Conservation (phyloP, 2,888 invertebrate species). For the Macrophya alboannulata region DNA sequence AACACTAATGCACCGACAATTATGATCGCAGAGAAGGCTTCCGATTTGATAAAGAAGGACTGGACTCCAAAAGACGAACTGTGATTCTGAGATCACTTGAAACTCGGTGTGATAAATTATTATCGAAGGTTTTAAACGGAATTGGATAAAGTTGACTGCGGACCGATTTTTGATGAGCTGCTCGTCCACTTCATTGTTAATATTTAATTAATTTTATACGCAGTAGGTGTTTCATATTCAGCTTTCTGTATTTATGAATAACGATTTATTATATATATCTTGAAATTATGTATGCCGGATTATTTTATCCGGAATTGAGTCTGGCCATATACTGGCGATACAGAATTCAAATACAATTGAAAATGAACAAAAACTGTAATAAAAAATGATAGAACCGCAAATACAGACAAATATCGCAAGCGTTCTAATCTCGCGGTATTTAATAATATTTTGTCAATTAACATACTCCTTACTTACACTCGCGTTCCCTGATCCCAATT, state of each 20-base stretch:
- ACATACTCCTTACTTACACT: neutral
- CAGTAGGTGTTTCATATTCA: slow-evolving; percentile 3
- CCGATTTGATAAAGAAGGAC: slow-evolving; percentile 84
- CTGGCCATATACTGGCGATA: neutral
- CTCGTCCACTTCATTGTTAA: slow-evolving; percentile 18
- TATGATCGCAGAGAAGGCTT: slow-evolving; percentile 86
- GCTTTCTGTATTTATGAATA: neutral
- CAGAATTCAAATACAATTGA: slow-evolving; percentile 1
- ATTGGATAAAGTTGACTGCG: slow-evolving; percentile 1
- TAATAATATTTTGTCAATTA: neutral
- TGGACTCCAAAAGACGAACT: slow-evolving; percentile 78
- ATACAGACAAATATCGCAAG: neutral
- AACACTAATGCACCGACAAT: slow-evolving; percentile 85
- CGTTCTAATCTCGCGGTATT: neutral
- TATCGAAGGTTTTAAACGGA: neutral
- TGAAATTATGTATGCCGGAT: neutral
- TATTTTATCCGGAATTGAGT: neutral
- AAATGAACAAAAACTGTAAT: neutral
- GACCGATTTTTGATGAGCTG: slow-evolving; percentile 17
- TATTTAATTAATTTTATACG: slow-evolving; percentile 11
- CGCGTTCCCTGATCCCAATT: neutral
- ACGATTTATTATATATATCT: slow-evolving; percentile 6
- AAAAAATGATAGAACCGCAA: slow-evolving; percentile 6
- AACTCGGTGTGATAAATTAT: slow-evolving; percentile 20
- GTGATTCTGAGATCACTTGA: slow-evolving; percentile 50